Evolutionary conservation across 1,140 invertebrate species (phyloP).

Genomic region (Bathynomus jamesi): DNA sequence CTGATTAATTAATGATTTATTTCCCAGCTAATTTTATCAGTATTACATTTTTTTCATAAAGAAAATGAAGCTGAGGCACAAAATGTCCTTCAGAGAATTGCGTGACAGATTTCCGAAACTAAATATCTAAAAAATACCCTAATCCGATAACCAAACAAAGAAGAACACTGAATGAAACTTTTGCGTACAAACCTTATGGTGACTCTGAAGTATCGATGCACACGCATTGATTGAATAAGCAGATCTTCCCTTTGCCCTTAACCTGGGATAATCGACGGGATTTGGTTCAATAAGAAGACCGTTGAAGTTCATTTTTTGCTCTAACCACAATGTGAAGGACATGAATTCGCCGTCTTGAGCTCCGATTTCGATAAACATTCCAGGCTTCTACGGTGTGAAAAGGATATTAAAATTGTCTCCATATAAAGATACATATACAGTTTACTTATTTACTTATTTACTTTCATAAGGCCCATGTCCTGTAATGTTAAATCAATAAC

Average conservation of each 20-base stretch:
- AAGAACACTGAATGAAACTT: no score
- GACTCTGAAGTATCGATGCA: conserved; percentile 5
- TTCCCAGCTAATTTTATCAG: no score
- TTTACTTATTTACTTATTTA: conserved; percentile 11
- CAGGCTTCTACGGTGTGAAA: conserved; percentile 14
- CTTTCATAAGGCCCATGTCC: no score
- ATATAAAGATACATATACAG: conserved; percentile 11
- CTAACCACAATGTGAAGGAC: conserved; percentile 23
- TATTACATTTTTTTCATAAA: no score
- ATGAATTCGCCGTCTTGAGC: conserved; percentile 28
- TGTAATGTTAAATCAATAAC: no score
- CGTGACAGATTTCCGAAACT: no score
- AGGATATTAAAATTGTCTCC: neutral
- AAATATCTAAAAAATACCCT: no score
- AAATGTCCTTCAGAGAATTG: no score
- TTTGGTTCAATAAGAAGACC: conserved; percentile 22
- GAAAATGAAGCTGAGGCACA: no score
- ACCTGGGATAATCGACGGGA: conserved; percentile 18
- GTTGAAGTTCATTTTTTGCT: conserved; percentile 17
- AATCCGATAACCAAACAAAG: no score
- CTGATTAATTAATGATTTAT: no score
- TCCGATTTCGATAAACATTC: conserved; percentile 25
- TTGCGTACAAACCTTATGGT: neutral
- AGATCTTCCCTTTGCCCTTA: conserved; percentile 5
- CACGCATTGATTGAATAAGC: conserved; percentile 24